Conservation (phyloP, 1,140 invertebrate genomes). For the Tetramorium alpestre region DNA sequence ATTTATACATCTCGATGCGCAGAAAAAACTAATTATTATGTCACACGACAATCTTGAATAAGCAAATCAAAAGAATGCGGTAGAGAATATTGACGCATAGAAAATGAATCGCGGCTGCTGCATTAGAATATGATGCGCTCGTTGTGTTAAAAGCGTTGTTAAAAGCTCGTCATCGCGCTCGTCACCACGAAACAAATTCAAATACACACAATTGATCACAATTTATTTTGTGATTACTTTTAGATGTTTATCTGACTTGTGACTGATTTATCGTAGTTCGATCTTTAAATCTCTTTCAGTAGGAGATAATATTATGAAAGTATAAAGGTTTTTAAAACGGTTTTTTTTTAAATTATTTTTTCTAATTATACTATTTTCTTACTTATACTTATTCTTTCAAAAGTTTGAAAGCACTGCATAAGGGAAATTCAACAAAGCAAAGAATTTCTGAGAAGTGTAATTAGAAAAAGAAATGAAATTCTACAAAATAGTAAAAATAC, state of each 20-base stretch:
- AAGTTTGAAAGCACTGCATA: too few species aligned
- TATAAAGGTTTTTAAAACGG: neutral
- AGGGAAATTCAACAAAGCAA: too few species aligned
- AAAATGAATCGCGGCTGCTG: slow-evolving; percentile 64
- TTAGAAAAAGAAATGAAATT: too few species aligned
- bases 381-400: neutral
- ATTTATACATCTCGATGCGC: slow-evolving; percentile 44
- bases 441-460: too few species aligned
- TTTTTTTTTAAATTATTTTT: neutral
- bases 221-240: neutral
- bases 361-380: neutral
- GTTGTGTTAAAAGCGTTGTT: neutral
- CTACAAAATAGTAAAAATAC: too few species aligned
- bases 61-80: slow-evolving; percentile 76
- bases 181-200: neutral
- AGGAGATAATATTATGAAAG: neutral
- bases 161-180: too few species aligned
- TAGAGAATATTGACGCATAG: slow-evolving; percentile 64
- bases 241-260: neutral
- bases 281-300: neutral
- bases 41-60: slow-evolving; percentile 65
- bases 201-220: neutral
- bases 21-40: slow-evolving; percentile 68
- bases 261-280: neutral
- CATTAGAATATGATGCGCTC: slow-evolving; percentile 54